A percentile compares a stretch with the other conserved stretches of the same genome.
Evolutionary conservation across 1,140 invertebrate species (phyloP).

Genomic region (Carcinoscorpius rotundicauda): DNA sequence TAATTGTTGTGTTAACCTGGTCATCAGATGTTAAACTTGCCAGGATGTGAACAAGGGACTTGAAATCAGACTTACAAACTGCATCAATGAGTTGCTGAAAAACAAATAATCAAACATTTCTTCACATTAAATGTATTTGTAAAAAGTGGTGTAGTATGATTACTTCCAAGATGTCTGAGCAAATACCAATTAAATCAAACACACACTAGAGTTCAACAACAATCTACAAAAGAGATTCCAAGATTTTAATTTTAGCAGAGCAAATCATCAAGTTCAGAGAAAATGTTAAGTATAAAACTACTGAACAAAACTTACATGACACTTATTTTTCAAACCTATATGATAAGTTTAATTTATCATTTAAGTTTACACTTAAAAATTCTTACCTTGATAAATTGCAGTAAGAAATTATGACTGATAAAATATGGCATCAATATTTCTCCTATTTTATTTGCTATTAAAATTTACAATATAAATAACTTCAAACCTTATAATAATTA

Average conservation of each 20-base stretch:
- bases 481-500: no score
- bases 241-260: not conserved
- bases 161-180: no score
- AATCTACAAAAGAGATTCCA: not conserved
- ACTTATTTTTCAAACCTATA: no score
- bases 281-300: no score
- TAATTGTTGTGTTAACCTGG: conserved; percentile 49
- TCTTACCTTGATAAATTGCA: conserved; percentile 9
- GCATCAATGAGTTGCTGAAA: conserved; percentile 63
- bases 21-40: conserved; percentile 37
- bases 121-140: not conserved
- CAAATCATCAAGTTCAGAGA: not conserved
- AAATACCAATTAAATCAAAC: not conserved
- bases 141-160: no score
- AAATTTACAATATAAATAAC: no score
- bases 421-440: no score
- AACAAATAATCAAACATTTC: conserved; percentile 7
- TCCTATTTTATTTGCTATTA: no score
- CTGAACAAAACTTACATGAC: no score
- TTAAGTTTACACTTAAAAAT: not conserved
- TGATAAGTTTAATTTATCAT: no score
- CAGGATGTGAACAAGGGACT: conserved; percentile 39
- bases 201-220: not conserved
- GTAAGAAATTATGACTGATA: not conserved
- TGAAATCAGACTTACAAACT: conserved; percentile 48